phyloP scores from a whole-genome alignment of 2,113 vertebrate species.

The Xyliphius kryptos region DNA sequence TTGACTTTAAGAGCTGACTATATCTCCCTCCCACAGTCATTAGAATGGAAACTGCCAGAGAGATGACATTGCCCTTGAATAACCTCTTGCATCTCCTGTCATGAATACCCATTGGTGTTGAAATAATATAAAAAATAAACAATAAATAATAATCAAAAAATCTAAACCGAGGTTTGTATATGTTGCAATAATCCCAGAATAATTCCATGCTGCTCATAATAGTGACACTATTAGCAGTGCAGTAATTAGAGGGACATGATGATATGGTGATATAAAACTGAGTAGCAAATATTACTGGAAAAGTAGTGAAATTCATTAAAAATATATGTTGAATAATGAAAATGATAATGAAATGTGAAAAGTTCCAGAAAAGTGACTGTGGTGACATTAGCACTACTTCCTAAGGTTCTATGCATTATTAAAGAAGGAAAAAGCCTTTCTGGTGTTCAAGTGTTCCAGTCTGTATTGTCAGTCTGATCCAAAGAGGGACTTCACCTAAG shows the following conservation, averaged over 20 bases:
- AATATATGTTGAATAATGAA: constrained; percentile 9
- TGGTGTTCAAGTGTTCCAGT: constrained; percentile 5
- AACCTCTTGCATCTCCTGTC: too few relatives aligned
- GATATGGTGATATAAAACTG: neutral
- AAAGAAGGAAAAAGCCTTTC: constrained; percentile 19
- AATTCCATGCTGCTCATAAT: neutral
- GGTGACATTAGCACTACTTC: constrained; percentile 4
- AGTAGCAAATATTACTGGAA: neutral
- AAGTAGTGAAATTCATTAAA: constrained; percentile 1
- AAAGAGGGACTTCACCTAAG: neutral
- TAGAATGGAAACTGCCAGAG: too few relatives aligned
- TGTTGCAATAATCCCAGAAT: neutral
- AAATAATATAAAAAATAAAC: too few relatives aligned
- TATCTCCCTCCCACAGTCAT: too few relatives aligned
- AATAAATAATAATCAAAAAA: too few relatives aligned
- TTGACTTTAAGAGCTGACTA: too few relatives aligned
- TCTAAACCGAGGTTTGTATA: neutral
- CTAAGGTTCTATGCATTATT: constrained; percentile 16
- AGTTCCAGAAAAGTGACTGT: constrained; percentile 4
- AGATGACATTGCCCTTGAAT: too few relatives aligned
- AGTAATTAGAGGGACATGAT: too few relatives aligned
- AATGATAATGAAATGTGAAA: constrained; percentile 14
- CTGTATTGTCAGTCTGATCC: constrained; percentile 6
- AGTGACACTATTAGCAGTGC: neutral
- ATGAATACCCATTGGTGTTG: too few relatives aligned